Base-by-base conservation (phyloP, 2,888 invertebrate genomes). In the Dorcus hopei region DNA sequence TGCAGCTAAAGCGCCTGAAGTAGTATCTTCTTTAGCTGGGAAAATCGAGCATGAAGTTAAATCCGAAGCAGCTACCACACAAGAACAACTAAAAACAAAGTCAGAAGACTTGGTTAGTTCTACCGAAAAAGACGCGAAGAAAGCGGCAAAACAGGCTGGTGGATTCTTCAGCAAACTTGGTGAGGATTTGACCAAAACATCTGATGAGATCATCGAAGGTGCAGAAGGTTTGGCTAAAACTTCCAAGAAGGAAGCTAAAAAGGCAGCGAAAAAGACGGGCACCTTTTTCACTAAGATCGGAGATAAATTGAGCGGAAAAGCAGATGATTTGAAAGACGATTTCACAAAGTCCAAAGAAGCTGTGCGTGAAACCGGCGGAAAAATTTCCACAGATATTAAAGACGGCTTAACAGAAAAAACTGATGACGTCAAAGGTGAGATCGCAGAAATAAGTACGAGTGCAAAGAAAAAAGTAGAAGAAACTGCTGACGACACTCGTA, bases 391-490 rank as follows among this genome's bases (percentile, higher is more conserved):
- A 3, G 77, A 79, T 26, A 80, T 74, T 66, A 80, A 80, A 41
- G 81, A 82, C 8, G 80, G 80, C 51, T 77, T 80, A 68, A 81
- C 80, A 16, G 5, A 41, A 5, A 26, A n/a, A 7, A 9, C 42
- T 42, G 42, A 14, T 5, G 42, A 40, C 11, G 9, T 48, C 1
- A 48, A 11, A n/a, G 19, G n/a, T 6, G 23, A 48, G n/a, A 6
- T 11, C 26, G 11, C 42, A 14, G 42, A 42, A 19, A 26, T 53
- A 19, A 52, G 57, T 38, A 76, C 9, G 79, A 80, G 57, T 71
- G 81, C 41, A 68, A 79, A 5, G 80, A 80, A 71, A 77, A 80
- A 16, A 79, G 81, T 65, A 71, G 80, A 57, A 79, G 80, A 66
- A 80, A 80, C 26, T 3, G 26, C 26, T 33, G 26, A 33, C 6